Percentiles rank a stretch among this genome's conserved stretches.
Evolutionary conservation across 2,113 vertebrate genomes (phyloP).

Genomic region (Hypocryptadius cinnamomeus): DNA sequence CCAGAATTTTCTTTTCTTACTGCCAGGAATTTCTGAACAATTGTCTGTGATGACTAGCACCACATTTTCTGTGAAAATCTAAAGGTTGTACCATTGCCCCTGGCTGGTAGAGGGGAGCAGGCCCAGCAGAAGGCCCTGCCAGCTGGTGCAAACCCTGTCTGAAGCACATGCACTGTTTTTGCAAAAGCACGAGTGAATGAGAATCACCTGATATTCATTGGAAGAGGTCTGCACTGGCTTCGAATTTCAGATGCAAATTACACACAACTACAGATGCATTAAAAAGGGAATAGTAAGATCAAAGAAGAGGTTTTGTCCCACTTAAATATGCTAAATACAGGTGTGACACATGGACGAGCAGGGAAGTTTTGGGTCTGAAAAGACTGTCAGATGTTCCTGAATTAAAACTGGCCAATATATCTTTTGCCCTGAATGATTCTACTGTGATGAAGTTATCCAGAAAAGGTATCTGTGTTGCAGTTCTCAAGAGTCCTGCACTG

Average conservation of each 20-base stretch:
- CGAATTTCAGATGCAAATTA: neutral
- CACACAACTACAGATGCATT: neutral
- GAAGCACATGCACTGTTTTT: neutral
- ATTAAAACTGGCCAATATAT: slow-evolving; percentile 37
- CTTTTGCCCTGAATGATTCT: slow-evolving; percentile 53
- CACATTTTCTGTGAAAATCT: neutral
- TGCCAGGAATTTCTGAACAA: neutral
- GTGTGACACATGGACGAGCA: neutral
- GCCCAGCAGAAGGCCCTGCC: neutral
- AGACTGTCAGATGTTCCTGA: neutral
- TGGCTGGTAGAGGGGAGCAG: neutral
- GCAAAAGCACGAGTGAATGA: neutral
- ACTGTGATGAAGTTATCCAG: slow-evolving; percentile 27
- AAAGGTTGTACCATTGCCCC: neutral
- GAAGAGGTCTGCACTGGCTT: slow-evolving; percentile 8
- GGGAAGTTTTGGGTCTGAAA: neutral
- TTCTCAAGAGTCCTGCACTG: slow-evolving; percentile 22
- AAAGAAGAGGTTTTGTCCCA: neutral
- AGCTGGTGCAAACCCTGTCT: neutral
- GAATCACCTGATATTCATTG: neutral
- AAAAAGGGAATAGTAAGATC: neutral
- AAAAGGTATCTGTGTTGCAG: slow-evolving; percentile 65
- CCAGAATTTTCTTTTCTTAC: neutral
- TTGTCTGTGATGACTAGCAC: neutral
- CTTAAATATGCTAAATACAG: neutral